Conservation (phyloP, 2,888 invertebrate genomes). For the Eupithecia abbreviata region DNA sequence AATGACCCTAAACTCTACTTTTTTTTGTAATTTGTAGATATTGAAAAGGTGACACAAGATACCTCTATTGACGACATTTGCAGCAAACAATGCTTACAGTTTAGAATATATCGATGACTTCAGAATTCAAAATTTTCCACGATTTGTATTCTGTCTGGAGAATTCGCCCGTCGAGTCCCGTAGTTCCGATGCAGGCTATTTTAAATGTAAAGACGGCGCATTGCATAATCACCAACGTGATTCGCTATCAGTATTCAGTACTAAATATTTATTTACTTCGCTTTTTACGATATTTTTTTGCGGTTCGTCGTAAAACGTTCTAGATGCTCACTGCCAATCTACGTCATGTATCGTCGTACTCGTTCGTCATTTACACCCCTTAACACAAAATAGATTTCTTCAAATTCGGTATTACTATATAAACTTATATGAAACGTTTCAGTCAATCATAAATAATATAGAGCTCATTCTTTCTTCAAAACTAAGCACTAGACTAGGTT, state of each 20-base stretch:
- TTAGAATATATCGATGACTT: constrained; percentile 63
- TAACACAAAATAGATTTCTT: not conserved
- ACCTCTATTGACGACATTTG: constrained; percentile 11
- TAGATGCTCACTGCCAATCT: constrained; percentile 47
- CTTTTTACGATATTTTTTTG: constrained; percentile 69
- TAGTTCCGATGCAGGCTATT: constrained; percentile 79
- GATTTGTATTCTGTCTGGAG: constrained; percentile 80
- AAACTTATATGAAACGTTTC: not conserved
- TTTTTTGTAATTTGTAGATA: not conserved
- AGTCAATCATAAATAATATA: not conserved
- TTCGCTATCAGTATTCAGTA: constrained; percentile 77
- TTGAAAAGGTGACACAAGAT: not conserved
- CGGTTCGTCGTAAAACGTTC: constrained; percentile 61
- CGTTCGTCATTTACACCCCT: not conserved
- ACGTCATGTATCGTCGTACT: not conserved
- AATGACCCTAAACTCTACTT: not conserved
- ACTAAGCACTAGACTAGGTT: constrained; percentile 1
- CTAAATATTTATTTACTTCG: constrained; percentile 76
- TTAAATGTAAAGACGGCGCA: constrained; percentile 79
- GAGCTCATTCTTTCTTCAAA: not conserved
- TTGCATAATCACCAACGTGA: constrained; percentile 81
- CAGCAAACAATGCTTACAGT: constrained; percentile 52
- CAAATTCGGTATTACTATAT: not conserved
- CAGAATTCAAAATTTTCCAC: constrained; percentile 77
- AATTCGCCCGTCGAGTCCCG: constrained; percentile 71